Evolutionary conservation across 2,113 vertebrate species (phyloP).

Genomic region (Cyphomyrus plagiostoma): DNA sequence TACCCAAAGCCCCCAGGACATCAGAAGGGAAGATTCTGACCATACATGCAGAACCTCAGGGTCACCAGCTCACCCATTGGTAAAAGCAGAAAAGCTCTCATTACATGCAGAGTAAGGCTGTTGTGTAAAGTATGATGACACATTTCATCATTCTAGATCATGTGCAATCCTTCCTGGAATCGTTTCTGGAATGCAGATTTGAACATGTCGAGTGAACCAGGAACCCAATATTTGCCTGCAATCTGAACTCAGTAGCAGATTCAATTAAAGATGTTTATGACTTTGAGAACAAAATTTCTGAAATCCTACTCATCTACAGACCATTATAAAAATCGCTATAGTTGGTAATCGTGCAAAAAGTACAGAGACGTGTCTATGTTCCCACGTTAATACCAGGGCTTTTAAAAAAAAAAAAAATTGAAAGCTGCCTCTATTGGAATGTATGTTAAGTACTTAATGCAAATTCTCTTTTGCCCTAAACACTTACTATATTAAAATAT

Average conservation of each 20-base stretch:
- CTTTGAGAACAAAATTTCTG: neutral
- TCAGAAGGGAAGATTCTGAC: neutral
- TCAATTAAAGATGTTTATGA: neutral
- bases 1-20: neutral
- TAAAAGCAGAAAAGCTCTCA: neutral
- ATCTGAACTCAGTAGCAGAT: neutral
- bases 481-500: neutral
- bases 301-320: neutral
- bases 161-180: neutral
- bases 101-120: neutral
- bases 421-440: neutral
- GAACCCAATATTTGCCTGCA: neutral
- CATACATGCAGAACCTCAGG: neutral
- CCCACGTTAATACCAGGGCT: neutral
- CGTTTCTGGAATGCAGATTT: neutral
- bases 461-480: neutral
- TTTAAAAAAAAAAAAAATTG: too few species aligned
- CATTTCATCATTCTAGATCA: neutral
- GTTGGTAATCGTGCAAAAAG: neutral
- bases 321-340: neutral
- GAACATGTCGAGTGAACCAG: neutral
- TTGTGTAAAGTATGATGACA: constrained; percentile 6
- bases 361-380: neutral
- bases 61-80: neutral
- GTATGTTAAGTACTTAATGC: neutral